phyloP scores from a whole-genome alignment of 2,113 vertebrate species.

The Rutilus rutilus region DNA sequence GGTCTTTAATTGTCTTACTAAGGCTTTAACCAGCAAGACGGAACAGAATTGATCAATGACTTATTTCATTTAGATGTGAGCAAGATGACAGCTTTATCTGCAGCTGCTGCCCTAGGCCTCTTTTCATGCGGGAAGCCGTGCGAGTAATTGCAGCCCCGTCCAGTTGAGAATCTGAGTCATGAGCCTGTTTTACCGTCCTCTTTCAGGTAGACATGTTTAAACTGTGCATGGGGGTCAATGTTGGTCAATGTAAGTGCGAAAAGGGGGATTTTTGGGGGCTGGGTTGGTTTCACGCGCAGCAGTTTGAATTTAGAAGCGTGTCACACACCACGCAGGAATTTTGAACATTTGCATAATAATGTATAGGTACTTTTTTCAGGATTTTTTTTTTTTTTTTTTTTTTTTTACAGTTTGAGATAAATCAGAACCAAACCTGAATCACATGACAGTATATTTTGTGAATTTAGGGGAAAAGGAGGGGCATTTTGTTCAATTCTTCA shows the following conservation, averaged over 20 bases:
- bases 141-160: slow-evolving; percentile 63
- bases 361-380: not conserved
- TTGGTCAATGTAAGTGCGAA: not conserved
- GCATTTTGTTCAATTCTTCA: not conserved
- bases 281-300: not conserved
- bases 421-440: not conserved
- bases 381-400: not conserved
- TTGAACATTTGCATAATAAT: not conserved
- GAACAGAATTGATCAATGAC: slow-evolving; percentile 27
- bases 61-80: slow-evolving; percentile 20
- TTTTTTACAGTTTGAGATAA: not conserved
- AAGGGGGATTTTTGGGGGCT: not conserved
- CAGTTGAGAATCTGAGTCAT: slow-evolving; percentile 64
- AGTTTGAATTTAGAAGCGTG: not conserved
- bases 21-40: not conserved
- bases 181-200: slow-evolving; percentile 45
- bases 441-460: not conserved
- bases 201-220: slow-evolving; percentile 36
- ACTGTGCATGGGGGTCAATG: not conserved
- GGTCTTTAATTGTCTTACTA: slow-evolving; percentile 20
- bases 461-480: not conserved
- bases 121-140: slow-evolving; percentile 12
- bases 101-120: slow-evolving; percentile 17
- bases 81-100: slow-evolving; percentile 26
- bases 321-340: not conserved